Conservation (phyloP, 2,113 vertebrate species). For the Spizaetus ornatus region DNA sequence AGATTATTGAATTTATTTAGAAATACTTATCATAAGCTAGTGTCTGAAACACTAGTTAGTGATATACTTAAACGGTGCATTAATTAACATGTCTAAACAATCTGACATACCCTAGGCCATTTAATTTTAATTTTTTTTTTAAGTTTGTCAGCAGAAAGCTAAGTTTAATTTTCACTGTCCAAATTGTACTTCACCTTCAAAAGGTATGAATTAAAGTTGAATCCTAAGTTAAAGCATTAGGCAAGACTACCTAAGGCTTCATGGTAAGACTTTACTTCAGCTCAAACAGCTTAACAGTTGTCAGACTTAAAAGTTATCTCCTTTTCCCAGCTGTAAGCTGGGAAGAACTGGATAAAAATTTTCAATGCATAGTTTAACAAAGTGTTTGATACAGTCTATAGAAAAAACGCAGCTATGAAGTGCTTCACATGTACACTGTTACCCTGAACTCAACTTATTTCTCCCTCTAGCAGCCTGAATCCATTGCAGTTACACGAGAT, state of each 20-base stretch:
- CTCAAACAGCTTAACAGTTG: background rate
- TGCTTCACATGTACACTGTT: background rate
- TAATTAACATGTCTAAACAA: background rate
- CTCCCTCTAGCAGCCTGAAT: background rate
- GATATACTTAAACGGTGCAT: background rate
- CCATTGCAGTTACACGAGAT: rapidly evolving
- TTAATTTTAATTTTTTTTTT: background rate
- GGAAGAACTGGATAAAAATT: background rate
- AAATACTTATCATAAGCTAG: background rate
- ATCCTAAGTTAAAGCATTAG: background rate
- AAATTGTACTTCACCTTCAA: background rate
- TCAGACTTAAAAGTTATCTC: background rate
- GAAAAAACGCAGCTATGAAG: background rate
- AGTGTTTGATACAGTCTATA: background rate
- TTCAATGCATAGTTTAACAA: background rate
- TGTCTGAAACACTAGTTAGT: background rate
- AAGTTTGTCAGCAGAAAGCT: background rate
- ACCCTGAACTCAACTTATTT: background rate
- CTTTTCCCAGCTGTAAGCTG: background rate
- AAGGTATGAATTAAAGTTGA: background rate
- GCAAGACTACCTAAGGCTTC: background rate
- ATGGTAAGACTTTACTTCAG: background rate
- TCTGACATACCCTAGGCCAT: background rate
- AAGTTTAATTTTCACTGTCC: background rate
- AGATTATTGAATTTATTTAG: background rate